Evolutionary conservation across 2,888 invertebrate genomes (phyloP).

Genomic region (Lasioglossum pauxillum): DNA sequence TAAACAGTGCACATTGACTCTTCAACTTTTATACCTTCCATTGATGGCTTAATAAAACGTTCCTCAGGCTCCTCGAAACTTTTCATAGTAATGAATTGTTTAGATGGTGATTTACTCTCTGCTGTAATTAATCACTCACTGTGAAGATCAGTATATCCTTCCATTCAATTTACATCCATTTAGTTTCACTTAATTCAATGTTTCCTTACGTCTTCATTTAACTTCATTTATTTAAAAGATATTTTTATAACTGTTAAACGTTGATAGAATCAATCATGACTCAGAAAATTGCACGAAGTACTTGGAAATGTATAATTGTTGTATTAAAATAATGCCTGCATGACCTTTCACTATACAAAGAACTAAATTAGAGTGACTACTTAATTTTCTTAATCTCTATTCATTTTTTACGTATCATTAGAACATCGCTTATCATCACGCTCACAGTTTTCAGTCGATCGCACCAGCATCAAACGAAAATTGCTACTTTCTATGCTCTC

Average conservation of each 20-base stretch:
- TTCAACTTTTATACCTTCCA: neutral
- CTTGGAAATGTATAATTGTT: neutral
- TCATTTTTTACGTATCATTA: slow-evolving; percentile 3
- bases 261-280: neutral
- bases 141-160: neutral
- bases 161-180: neutral
- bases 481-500: slow-evolving; percentile 31
- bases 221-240: neutral
- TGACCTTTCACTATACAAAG: neutral
- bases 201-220: neutral
- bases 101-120: neutral
- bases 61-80: neutral
- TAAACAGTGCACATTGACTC: neutral
- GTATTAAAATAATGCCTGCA: neutral
- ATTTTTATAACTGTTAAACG: neutral
- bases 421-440: neutral
- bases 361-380: neutral
- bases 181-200: neutral
- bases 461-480: neutral
- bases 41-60: neutral
- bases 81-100: neutral
- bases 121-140: neutral
- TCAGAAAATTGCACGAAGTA: neutral
- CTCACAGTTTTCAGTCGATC: neutral
- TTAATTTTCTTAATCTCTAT: neutral